Base-by-base conservation (phyloP, 2,888 invertebrate genomes). In the Rambutsinella grinnellia region DNA sequence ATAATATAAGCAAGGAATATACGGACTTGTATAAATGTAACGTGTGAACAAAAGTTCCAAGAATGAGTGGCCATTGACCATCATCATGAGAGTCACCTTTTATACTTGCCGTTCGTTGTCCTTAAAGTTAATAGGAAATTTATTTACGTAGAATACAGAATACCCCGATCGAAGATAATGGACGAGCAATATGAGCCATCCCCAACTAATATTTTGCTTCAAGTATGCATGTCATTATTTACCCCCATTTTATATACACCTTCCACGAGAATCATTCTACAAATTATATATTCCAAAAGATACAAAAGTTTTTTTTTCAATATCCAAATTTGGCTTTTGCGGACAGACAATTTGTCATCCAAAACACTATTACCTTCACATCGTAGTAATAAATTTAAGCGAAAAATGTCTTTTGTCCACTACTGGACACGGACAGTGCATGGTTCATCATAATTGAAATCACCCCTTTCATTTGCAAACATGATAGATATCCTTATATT, bases 401-500 rank as follows among this genome's bases (percentile, higher is more conserved):
- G 27, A 70, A 47, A 27, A 53, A 28, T 49, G 60, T 49, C 17
- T 57, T 28, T 15, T 58, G 51, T 3, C 23, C 13, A 23, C 17
- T 3, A 10, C 21, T 58, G 46, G 60, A 60, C 44, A 60, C 21
- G 27, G 58, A 51, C 6, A 51, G 36, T n/a, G n/a, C n/a, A 28
- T 27, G 19, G 24, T 23, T 54, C 69, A 69, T 70, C 69, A 19
- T 70, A 70, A 70, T 70, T 70, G 69, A 70, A 70, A 70, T 70
- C 69, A 26, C 53, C 44, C 53, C 51, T 70, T 62, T 70, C 69
- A 67, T 58, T 67, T 58, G 66, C 66, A 67, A 67, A 67, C 66
- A 57, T 56, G 47, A 56, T 57, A 27, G 21, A 26, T 17, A 57
- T 27, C 17, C 36, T n/a, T 54, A 57, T n/a, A 44, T 36, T 28